A percentile compares a stretch with the other conserved stretches of the same genome.
These are phyloP conservation scores for Drosophila mercatorum DNA, from an alignment of 2,888 invertebrate genomes.

Conservation along the genomic window DNA sequence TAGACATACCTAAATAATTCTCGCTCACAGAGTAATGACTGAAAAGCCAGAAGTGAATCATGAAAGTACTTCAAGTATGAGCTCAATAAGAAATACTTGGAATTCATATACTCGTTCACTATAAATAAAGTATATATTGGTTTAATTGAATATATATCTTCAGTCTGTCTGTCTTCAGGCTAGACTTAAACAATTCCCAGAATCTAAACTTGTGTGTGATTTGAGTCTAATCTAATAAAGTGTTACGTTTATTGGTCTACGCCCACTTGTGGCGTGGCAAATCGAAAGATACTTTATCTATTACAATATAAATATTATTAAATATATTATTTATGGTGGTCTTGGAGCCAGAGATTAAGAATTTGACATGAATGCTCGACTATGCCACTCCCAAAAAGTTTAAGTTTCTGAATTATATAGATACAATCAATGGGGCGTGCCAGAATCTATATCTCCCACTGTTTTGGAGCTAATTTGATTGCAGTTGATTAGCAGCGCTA, in stretches of 20 bases:
- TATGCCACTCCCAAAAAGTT: neutral
- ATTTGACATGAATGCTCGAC: neutral
- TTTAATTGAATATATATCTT: neutral
- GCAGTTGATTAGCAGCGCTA: neutral
- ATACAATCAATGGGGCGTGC: neutral
- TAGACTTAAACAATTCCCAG: neutral
- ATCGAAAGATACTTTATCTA: conserved; percentile 1
- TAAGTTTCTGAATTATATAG: neutral
- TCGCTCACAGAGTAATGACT: too few species aligned
- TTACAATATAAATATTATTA: conserved; percentile 2
- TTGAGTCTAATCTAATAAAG: neutral
- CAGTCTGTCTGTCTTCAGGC: neutral
- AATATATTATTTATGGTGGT: neutral
- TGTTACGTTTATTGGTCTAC: neutral
- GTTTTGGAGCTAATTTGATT: neutral
- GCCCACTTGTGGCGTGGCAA: neutral
- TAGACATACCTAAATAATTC: too few species aligned
- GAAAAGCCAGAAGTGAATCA: neutral
- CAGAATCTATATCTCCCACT: neutral
- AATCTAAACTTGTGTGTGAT: neutral
- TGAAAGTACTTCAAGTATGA: neutral
- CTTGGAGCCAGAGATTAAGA: neutral
- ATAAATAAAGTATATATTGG: neutral
- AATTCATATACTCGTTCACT: neutral
- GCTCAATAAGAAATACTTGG: neutral